These are phyloP conservation scores for Halisarca cf. caerulea DNA, from an alignment of 37 sponge, comb jelly and placozoan species.

Conservation along the genomic window DNA sequence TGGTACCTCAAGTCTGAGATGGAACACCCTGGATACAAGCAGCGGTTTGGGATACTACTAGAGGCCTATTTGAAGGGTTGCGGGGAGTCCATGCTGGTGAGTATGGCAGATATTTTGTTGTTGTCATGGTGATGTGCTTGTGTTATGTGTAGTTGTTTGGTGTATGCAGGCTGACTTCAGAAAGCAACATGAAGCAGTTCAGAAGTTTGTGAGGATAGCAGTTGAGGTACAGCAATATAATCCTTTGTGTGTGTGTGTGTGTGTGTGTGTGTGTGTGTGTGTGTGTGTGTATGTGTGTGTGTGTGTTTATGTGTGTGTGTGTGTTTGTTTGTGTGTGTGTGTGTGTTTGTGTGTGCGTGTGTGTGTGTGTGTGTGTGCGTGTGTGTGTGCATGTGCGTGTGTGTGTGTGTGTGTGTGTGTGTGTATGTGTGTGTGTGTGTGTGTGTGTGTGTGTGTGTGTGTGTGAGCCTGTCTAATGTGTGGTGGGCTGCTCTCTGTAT, in stretches of 20 bases:
- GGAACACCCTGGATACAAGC: conserved; percentile 84
- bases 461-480: background rate
- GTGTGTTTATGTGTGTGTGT: background rate
- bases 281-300: conserved; percentile 4
- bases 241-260: conserved; percentile 6
- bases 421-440: conserved; percentile 3
- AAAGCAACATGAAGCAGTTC: conserved; percentile 63
- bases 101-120: conserved; percentile 5
- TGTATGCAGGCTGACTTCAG: conserved; percentile 62
- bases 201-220: conserved; percentile 62
- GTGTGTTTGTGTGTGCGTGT: conserved; percentile 1
- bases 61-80: conserved; percentile 90
- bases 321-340: conserved; percentile 1
- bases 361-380: conserved; percentile 7
- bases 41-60: conserved; percentile 85
- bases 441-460: conserved; percentile 4
- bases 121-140: no score
- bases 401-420: conserved; percentile 4
- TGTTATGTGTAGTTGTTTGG: background rate
- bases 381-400: conserved; percentile 1
- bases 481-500: background rate
- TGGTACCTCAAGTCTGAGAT: conserved; percentile 94
- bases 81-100: conserved; percentile 79
- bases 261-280: conserved; percentile 4
- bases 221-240: conserved; percentile 35